These are phyloP conservation scores for Tetranychus urticae DNA, from an alignment of 1,140 invertebrate genomes.

Conservation along the genomic window DNA sequence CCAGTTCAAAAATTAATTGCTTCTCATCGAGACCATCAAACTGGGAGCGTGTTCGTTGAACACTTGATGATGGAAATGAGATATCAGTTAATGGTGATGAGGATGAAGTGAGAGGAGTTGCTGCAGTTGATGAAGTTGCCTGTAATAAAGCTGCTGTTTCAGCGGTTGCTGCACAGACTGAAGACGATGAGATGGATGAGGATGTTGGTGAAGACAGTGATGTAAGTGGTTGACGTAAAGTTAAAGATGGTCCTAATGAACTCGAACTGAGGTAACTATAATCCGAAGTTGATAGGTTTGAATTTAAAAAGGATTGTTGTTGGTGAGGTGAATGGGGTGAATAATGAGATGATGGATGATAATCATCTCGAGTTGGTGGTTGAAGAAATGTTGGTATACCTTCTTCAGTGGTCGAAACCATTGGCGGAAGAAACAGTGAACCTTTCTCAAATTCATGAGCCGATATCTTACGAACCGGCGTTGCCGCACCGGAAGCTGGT, in stretches of 20 bases:
- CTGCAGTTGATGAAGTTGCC: no score
- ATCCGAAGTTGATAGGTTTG: background rate
- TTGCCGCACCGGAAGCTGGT: constrained; percentile 43
- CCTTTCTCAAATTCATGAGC: constrained; percentile 73
- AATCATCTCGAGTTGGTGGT: background rate
- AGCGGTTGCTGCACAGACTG: background rate
- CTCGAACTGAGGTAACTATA: background rate
- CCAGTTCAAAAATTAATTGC: constrained; percentile 82
- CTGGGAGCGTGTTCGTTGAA: constrained; percentile 46
- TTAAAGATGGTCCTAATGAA: background rate
- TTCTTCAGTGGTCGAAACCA: constrained; percentile 62
- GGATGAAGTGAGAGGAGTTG: background rate
- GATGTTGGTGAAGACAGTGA: no score
- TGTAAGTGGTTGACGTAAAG: constrained; percentile 5
- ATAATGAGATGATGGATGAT: background rate
- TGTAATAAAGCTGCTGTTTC: background rate
- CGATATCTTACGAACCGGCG: constrained; percentile 79
- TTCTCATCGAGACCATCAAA: constrained; percentile 68
- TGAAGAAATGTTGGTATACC: constrained; percentile 65
- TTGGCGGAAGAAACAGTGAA: constrained; percentile 64
- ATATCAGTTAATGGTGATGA: background rate
- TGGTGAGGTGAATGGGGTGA: background rate
- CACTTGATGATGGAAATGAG: constrained; percentile 22
- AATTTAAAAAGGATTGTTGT: background rate
- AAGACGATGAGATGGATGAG: constrained; percentile 12